These are phyloP conservation scores for Herminia tarsipennalis DNA, from an alignment of 2,888 invertebrate genomes.

Conservation along the genomic window DNA sequence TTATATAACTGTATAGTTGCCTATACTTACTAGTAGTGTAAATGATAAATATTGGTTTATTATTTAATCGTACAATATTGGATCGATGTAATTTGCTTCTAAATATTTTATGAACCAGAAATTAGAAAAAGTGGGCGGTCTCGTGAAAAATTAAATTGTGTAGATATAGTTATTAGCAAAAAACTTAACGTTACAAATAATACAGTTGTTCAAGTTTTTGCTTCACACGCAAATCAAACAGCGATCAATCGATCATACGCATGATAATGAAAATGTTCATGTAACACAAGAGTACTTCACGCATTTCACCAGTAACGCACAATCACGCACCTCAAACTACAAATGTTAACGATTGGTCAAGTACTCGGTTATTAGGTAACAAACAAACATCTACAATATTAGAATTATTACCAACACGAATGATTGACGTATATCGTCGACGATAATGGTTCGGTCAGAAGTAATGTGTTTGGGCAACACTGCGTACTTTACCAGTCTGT, in stretches of 20 bases:
- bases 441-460: constrained; percentile 19
- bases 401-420: constrained; percentile 39
- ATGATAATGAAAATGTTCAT: constrained; percentile 23
- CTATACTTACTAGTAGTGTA: no score
- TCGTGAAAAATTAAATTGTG: no score
- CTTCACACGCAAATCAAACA: constrained; percentile 11
- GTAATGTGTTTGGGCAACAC: constrained; percentile 34
- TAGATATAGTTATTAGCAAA: no score
- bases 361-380: constrained; percentile 32
- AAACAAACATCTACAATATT: constrained; percentile 29
- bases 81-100: no score
- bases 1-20: no score
- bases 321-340: constrained; percentile 28
- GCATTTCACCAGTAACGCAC: constrained; percentile 10
- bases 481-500: constrained; percentile 19
- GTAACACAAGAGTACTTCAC: constrained; percentile 13
- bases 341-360: constrained; percentile 42
- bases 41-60: no score
- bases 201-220: constrained; percentile 6
- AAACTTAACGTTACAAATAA: no score
- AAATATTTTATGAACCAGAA: no score
- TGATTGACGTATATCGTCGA: constrained; percentile 37
- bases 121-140: no score
- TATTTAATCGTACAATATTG: no score
- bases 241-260: constrained; percentile 9